A percentile compares a stretch with the other conserved stretches of the same genome.
These are phyloP conservation scores for Myathropa florea DNA, from an alignment of 2,888 invertebrate genomes.

Conservation along the genomic window DNA sequence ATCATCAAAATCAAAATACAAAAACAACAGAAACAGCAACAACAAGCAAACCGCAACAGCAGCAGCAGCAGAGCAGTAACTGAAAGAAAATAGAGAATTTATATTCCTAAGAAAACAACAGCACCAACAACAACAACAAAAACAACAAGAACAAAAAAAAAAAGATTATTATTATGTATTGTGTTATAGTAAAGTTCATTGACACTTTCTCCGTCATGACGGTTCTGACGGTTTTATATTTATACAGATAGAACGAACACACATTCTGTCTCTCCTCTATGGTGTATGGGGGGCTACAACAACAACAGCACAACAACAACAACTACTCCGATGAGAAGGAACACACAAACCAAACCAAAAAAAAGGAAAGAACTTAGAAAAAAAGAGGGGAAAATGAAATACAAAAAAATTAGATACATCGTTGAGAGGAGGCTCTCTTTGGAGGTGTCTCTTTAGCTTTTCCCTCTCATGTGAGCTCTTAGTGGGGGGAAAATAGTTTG, in stretches of 20 bases:
- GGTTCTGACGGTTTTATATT: conserved; percentile 71
- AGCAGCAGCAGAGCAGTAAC: conserved; percentile 17
- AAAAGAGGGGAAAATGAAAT: conserved; percentile 14
- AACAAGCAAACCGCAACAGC: conserved; percentile 8
- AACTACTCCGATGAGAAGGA: conserved; percentile 22
- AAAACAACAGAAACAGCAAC: conserved; percentile 13
- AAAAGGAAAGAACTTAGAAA: conserved; percentile 23
- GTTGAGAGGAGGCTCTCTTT: not conserved
- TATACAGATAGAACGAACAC: conserved; percentile 67
- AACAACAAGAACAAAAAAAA: conserved; percentile 33
- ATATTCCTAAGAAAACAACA: not conserved
- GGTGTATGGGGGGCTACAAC: conserved; percentile 50
- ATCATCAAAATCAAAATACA: conserved; percentile 12
- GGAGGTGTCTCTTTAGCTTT: conserved; percentile 45
- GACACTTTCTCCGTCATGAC: conserved; percentile 77
- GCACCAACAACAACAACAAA: conserved; percentile 23
- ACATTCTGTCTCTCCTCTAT: conserved; percentile 57
- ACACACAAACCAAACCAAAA: conserved; percentile 30
- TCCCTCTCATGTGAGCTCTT: conserved; percentile 40
- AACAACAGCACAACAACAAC: conserved; percentile 54
- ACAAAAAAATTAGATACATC: not conserved
- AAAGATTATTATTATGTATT: conserved; percentile 65
- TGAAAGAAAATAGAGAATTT: not conserved
- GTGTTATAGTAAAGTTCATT: conserved; percentile 78
- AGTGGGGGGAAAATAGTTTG: conserved; percentile 29